Conservation (phyloP, 1,140 invertebrate species). For the Drosophila parabipectinata region DNA sequence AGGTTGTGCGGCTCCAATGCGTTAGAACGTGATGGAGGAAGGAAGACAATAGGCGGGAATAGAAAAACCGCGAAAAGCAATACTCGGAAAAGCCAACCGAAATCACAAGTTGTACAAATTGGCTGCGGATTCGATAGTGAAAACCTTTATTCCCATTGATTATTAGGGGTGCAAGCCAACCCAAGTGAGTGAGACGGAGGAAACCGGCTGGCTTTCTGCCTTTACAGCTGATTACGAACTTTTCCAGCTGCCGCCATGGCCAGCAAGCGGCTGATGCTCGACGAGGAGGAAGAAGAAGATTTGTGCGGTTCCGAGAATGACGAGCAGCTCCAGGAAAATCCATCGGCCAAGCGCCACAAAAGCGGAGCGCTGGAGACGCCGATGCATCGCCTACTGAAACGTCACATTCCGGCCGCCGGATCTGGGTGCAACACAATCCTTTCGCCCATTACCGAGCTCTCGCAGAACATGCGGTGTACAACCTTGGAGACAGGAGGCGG, state of each 20-base stretch:
- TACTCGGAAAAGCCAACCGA: background rate
- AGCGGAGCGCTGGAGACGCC: slow-evolving; percentile 25
- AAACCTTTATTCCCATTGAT: background rate
- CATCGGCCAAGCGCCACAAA: slow-evolving; percentile 37
- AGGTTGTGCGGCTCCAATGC: background rate
- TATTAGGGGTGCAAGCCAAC: background rate
- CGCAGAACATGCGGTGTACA: slow-evolving; percentile 47
- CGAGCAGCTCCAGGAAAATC: background rate
- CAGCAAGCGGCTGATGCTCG: slow-evolving; percentile 43
- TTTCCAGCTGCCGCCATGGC: slow-evolving; percentile 33
- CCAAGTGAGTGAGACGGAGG: background rate
- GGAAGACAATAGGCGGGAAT: slow-evolving; percentile 23
- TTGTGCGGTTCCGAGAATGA: background rate
- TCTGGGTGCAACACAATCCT: slow-evolving; percentile 16
- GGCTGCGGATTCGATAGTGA: background rate
- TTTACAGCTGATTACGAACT: slow-evolving; percentile 29
- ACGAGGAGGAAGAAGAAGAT: slow-evolving; percentile 12
- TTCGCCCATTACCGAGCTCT: slow-evolving; percentile 65
- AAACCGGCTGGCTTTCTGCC: background rate
- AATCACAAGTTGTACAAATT: background rate
- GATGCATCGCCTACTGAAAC: slow-evolving; percentile 57
- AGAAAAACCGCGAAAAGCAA: slow-evolving; percentile 25
- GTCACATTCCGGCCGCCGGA: slow-evolving; percentile 21
- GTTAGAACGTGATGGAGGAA: slow-evolving; percentile 9
- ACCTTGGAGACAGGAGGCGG: slow-evolving; percentile 18